These are phyloP conservation scores for Wiebesia pumilae DNA, from an alignment of 1,140 invertebrate species.

Conservation along the genomic window DNA sequence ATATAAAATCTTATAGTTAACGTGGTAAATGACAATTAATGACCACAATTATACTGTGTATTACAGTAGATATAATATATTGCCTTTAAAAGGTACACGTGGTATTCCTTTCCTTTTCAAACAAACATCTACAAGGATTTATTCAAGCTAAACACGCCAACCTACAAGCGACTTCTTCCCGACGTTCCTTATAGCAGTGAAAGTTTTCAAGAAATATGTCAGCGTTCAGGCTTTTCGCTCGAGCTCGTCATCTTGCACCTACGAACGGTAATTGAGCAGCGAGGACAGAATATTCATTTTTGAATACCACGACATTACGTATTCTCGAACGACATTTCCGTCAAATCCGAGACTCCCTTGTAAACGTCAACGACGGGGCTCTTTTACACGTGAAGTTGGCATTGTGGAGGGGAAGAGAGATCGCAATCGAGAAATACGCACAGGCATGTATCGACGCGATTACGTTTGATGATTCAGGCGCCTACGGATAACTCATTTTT, in stretches of 20 bases:
- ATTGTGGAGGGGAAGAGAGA: not conserved
- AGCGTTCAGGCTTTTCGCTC: not conserved
- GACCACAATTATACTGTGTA: too few relatives aligned
- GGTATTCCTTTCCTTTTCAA: not conserved
- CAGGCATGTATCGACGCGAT: not conserved
- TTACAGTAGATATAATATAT: too few relatives aligned
- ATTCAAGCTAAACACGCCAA: conserved; percentile 33
- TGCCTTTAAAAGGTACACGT: not conserved
- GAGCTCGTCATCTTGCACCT: conserved; percentile 5
- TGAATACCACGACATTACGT: not conserved
- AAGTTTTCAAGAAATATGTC: conserved; percentile 2
- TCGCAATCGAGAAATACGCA: not conserved
- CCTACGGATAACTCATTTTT: too few relatives aligned
- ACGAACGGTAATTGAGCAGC: conserved; percentile 27
- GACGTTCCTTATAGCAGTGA: not conserved
- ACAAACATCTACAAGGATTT: not conserved
- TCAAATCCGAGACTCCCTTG: not conserved
- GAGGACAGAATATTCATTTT: conserved; percentile 37
- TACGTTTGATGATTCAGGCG: too few relatives aligned
- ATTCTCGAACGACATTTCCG: not conserved
- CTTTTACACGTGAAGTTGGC: not conserved
- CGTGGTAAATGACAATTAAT: too few relatives aligned
- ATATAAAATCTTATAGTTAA: too few relatives aligned
- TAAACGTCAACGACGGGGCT: not conserved
- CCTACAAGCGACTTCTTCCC: conserved; percentile 14